Evolutionary conservation across 2,113 vertebrate species (phyloP), one percentile per base, ranked within the genome.

Genomic region (Xiphophorus hellerii): DNA sequence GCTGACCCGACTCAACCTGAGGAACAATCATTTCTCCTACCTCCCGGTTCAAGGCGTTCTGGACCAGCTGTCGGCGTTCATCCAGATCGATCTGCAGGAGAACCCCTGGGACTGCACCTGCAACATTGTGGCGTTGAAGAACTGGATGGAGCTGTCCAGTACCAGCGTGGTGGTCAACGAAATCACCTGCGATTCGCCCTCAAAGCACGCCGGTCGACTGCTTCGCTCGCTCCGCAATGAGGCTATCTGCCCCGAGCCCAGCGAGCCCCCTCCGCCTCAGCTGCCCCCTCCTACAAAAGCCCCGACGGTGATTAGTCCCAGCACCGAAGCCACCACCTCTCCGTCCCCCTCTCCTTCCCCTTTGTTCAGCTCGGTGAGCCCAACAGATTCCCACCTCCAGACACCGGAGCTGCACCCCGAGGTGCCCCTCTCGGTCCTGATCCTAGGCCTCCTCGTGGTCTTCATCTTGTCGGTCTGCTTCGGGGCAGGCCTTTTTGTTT

Each of bases 101-200:
- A 99, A 99, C 84, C 98, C 98, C 0, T 99, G 98, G 98, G 98
- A 99, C 92, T 99, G 98, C 89, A 98, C 96, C 0, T 99, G 98
- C 78, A 94, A 97, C 72, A 98, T 99, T 27, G 94, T 99, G 84
- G 96, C 96, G 0, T 94, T 99, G 6, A 98, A 98, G 83, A 97
- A 97, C 91, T 99, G 98, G 98, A 98, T 99, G 87, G 97, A 99
- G 83, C 92, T 95, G 74, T 95, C 96, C 71, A 96, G 95, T 51
- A 95, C 96, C 66, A 97, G 97, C 0, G 96, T 99, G 17, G 96
- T 99, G 77, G 96, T 99, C 28, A 98, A 98, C 0, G 98, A 99
- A 90, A 97, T 99, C 68, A 96, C 98, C 0, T 99, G 98, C 0
- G 98, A 99, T 30, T 99, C 98, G 20, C 98, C 98, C 0, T 94